phyloP scores from a whole-genome alignment of 2,797 vertebrate species.

The Peromyscus melanophrys region DNA sequence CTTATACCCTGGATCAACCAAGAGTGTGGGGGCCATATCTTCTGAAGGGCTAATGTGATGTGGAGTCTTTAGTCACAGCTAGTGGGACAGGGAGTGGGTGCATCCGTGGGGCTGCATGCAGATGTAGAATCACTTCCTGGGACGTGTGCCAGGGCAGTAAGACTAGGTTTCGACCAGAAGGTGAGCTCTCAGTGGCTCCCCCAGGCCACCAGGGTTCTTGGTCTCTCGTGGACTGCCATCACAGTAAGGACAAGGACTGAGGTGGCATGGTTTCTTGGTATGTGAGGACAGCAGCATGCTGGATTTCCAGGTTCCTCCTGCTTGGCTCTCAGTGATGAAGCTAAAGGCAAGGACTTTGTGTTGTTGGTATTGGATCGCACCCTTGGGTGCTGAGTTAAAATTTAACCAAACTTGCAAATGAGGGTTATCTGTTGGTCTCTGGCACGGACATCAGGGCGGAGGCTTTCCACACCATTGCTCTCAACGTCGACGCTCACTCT shows the following conservation, averaged over 20 bases:
- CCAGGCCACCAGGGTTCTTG: accelerated
- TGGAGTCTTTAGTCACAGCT: not conserved
- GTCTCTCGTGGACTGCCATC: accelerated
- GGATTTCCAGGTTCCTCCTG: not conserved
- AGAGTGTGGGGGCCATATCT: no score
- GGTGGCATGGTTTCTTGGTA: accelerated
- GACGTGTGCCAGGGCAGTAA: not conserved
- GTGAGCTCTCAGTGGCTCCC: not conserved
- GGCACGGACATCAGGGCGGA: conserved; percentile 54
- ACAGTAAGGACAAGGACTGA: not conserved
- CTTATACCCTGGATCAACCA: not conserved
- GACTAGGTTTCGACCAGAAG: not conserved
- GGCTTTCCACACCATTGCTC: conserved; percentile 53
- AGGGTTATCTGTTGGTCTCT: conserved; percentile 73
- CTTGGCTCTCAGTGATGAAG: not conserved
- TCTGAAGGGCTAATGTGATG: not conserved
- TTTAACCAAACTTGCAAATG: conserved; percentile 73
- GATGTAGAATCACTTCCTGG: conserved; percentile 31
- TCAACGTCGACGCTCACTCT: not conserved
- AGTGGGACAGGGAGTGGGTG: not conserved
- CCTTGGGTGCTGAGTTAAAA: conserved; percentile 78
- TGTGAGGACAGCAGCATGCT: no score
- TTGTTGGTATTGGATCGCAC: conserved; percentile 57
- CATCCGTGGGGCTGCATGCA: accelerated
- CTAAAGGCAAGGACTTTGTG: conserved; percentile 72